Conservation (phyloP, 1,140 invertebrate genomes). For the Zaprionus nigranus region DNA sequence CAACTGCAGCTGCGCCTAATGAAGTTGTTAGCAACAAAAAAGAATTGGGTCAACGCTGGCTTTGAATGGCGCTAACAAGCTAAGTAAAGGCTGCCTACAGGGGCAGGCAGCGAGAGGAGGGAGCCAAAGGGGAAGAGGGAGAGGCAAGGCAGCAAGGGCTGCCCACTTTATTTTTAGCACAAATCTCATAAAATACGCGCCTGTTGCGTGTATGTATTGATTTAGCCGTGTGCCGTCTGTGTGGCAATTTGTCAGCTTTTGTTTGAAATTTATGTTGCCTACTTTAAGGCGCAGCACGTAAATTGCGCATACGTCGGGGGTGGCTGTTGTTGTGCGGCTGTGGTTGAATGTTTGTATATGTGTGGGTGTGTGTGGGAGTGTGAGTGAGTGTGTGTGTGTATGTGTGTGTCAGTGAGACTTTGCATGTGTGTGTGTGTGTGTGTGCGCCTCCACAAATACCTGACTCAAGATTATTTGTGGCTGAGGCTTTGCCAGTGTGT, state of each 20-base stretch:
- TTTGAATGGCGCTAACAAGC: slow-evolving; percentile 37
- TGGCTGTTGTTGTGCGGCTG: slow-evolving; percentile 6
- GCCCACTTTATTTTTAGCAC: slow-evolving; percentile 37
- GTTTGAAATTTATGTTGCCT: slow-evolving; percentile 49
- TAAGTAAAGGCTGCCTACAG: not conserved
- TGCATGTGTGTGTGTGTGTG: slow-evolving; percentile 11
- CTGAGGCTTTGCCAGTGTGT: slow-evolving; percentile 18
- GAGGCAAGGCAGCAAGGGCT: not conserved
- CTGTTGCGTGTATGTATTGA: slow-evolving; percentile 47
- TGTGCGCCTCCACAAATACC: slow-evolving; percentile 43
- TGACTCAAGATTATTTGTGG: slow-evolving; percentile 53
- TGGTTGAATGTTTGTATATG: not conserved
- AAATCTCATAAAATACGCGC: slow-evolving; percentile 50
- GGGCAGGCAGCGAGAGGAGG: not conserved
- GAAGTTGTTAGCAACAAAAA: slow-evolving; percentile 43
- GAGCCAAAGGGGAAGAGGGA: too few species aligned
- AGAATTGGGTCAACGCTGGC: slow-evolving; percentile 59
- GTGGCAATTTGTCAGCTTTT: slow-evolving; percentile 53
- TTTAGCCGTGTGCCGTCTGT: slow-evolving; percentile 29
- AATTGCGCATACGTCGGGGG: slow-evolving; percentile 31
- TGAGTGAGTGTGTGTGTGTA: slow-evolving; percentile 6
- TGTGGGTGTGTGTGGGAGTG: not conserved
- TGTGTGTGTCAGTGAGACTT: not conserved
- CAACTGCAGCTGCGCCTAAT: slow-evolving; percentile 54
- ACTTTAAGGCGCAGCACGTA: slow-evolving; percentile 49